phyloP scores from a whole-genome alignment of 2,888 invertebrate genomes.

The Syrista parreyssii region DNA sequence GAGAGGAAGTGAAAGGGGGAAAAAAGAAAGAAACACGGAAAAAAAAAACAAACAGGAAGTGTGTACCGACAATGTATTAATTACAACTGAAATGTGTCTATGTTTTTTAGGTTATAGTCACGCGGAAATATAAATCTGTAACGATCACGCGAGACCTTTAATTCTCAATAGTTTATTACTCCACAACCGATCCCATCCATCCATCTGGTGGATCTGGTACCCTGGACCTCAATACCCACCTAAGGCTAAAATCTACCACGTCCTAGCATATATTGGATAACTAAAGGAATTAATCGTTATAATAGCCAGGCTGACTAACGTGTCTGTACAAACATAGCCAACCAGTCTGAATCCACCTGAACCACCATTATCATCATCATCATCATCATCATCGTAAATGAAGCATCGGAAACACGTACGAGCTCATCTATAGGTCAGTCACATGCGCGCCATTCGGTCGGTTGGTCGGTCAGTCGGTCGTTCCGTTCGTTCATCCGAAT shows the following conservation, averaged over 20 bases:
- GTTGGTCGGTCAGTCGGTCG: slow-evolving; percentile 37
- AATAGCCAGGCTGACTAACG: too few relatives aligned
- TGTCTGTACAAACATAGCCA: too few relatives aligned
- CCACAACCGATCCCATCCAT: too few relatives aligned
- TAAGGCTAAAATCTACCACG: too few relatives aligned
- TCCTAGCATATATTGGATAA: too few relatives aligned
- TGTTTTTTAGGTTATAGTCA: slow-evolving; percentile 39
- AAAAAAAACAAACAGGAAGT: background rate
- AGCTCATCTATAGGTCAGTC: slow-evolving; percentile 35
- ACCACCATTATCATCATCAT: too few relatives aligned
- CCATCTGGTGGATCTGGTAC: too few relatives aligned
- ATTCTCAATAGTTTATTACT: too few relatives aligned
- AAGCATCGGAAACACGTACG: background rate
- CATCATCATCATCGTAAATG: too few relatives aligned
- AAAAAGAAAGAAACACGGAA: background rate
- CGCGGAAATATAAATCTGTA: slow-evolving; percentile 30
- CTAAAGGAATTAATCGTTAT: too few relatives aligned
- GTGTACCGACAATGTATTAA: background rate
- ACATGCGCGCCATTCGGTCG: slow-evolving; percentile 26
- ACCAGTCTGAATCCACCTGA: too few relatives aligned
- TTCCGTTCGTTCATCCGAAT: slow-evolving; percentile 5
- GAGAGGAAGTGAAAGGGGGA: background rate
- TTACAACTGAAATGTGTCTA: slow-evolving; percentile 32
- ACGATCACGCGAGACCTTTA: background rate
- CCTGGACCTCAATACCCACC: too few relatives aligned